Percentiles rank a stretch among this genome's conserved stretches.
These are phyloP conservation scores for Gnatocerus cornutus DNA, from an alignment of 2,888 invertebrate species.

Conservation along the genomic window DNA sequence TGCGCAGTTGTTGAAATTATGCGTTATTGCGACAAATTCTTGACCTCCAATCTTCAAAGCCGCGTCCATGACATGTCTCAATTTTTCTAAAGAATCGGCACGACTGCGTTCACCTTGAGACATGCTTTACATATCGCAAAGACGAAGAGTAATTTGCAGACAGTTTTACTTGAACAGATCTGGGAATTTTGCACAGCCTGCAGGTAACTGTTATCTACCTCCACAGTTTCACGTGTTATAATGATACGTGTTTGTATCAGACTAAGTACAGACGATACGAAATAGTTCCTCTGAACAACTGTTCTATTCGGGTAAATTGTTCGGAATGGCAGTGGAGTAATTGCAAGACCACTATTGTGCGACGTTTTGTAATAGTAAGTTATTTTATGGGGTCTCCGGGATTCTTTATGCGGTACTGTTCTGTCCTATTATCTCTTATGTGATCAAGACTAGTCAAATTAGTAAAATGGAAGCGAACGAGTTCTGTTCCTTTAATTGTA, in stretches of 20 bases:
- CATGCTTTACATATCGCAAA: slow-evolving; percentile 6
- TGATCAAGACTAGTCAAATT: background rate
- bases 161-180: background rate
- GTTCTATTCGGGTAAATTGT: slow-evolving; percentile 14
- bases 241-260: slow-evolving; percentile 17
- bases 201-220: slow-evolving; percentile 17
- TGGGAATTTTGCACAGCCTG: background rate
- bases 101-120: slow-evolving; percentile 3
- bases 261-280: slow-evolving; percentile 9
- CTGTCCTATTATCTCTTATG: background rate
- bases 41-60: slow-evolving; percentile 9
- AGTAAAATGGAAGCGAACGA: no score
- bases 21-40: slow-evolving; percentile 25
- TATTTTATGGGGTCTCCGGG: background rate
- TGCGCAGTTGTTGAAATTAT: background rate
- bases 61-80: slow-evolving; percentile 1
- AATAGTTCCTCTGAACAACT: background rate
- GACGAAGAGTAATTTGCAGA: background rate
- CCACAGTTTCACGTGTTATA: slow-evolving; percentile 7
- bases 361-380: background rate
- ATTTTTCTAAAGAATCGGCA: slow-evolving; percentile 19
- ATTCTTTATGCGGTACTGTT: slow-evolving; percentile 8
- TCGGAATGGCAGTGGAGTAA: slow-evolving; percentile 10
- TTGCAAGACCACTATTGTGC: background rate
- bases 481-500: no score